Evolutionary conservation across 2,888 invertebrate species (phyloP), one percentile per base, ranked within the genome.

Genomic region (Dascillus cervinus): DNA sequence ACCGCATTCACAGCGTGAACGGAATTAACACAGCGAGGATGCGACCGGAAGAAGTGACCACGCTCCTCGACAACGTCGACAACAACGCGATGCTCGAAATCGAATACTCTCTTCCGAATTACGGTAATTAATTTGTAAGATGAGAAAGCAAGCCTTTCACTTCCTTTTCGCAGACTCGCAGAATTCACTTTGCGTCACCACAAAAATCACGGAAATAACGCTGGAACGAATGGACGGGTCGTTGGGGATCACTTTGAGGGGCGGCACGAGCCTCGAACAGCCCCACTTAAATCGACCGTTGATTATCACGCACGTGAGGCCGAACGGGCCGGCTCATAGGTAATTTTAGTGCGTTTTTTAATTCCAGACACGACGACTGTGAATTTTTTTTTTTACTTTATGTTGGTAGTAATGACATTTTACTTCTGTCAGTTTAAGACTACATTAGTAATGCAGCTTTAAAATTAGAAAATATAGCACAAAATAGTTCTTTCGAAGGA

Each of bases 261-360:
- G 84, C 4, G 92, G 92, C 3, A 78, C 80, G 25, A 73, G 76
- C 1, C 76, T 79, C 26, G 65, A 65, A 56, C 73, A 63, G 58
- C 68, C 77, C 8, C 77, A 79, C 50, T 70, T 75, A 39, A 65
- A 73, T 34, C 77, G 83, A 44, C 89, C 94, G 0, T 65, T 95
- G 43, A 81, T 89, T 3, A 85, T 96, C 19, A 94, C 92, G 0
- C 84, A 89, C 52, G 85, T 95, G 3, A 72, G 91, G 44, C 79
- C 87, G 5, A 85, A 87, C 30, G 90, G 94, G 0, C 86, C 94
- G 0, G 91, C 92, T 2, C 87, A 91, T 47, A 72, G 73, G 71
- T 80, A 66, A 48, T 47, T 37, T 20, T 11, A 24, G 2, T 20
- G 4, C 10, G 5, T 6, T 17, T 17, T 17, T 17, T 17, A 17